Evolutionary conservation across 1,140 invertebrate species (phyloP).

Genomic region (Hyposmocoma kahamanoa): DNA sequence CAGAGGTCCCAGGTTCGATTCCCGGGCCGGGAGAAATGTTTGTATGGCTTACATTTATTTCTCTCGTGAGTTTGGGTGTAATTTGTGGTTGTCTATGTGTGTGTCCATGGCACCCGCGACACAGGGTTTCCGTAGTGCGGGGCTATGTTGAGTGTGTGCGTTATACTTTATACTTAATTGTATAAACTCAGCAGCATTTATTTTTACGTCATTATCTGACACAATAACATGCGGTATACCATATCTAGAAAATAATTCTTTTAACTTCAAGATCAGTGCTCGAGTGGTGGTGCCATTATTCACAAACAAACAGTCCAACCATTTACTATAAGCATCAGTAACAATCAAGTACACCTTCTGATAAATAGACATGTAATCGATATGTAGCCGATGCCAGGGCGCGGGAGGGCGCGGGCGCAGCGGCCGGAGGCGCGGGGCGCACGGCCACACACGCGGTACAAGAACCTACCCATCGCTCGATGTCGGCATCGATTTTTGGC

Average conservation of each 20-base stretch:
- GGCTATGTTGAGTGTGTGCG: too few relatives aligned
- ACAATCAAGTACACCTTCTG: not conserved
- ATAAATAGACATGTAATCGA: not conserved
- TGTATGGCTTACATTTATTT: too few relatives aligned
- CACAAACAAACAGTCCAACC: conserved; percentile 5
- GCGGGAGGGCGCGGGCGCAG: not conserved
- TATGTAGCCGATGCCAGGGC: conserved; percentile 1
- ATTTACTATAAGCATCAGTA: conserved; percentile 4
- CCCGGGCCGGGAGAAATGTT: too few relatives aligned
- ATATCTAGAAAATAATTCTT: conserved; percentile 2
- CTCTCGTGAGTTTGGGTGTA: too few relatives aligned
- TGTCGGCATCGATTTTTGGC: conserved; percentile 7
- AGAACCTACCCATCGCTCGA: not conserved
- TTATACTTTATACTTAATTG: too few relatives aligned
- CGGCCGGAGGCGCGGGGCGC: not conserved
- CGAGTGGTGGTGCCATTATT: not conserved
- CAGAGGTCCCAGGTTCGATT: too few relatives aligned
- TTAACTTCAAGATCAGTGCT: not conserved
- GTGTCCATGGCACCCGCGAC: too few relatives aligned
- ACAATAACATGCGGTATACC: not conserved
- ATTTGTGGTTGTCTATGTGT: too few relatives aligned
- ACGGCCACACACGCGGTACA: not conserved
- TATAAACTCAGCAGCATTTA: not conserved
- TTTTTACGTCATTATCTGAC: conserved; percentile 3
- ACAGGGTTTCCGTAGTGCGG: too few relatives aligned